Conservation (phyloP, 2,797 vertebrate species). For the Esox lucius region DNA sequence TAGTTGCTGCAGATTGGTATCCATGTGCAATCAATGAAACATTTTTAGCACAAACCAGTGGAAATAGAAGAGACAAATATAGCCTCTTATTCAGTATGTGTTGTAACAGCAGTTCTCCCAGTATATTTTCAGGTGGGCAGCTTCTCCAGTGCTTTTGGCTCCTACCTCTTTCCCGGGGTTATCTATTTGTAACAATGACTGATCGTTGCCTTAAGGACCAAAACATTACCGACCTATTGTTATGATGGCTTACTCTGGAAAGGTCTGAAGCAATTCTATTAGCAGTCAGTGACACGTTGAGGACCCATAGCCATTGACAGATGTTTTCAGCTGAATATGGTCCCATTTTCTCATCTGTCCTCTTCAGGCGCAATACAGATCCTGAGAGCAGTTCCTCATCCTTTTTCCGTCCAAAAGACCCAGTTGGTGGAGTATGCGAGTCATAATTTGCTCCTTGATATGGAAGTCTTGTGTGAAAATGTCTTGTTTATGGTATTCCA, state of each 20-base stretch:
- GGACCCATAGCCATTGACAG: slow-evolving; percentile 18
- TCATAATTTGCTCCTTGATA: not conserved
- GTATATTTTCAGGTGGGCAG: slow-evolving; percentile 36
- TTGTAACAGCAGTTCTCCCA: slow-evolving; percentile 47
- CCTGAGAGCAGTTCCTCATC: not conserved
- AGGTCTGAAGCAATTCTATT: slow-evolving; percentile 39
- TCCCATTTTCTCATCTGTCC: slow-evolving; percentile 26
- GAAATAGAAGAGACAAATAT: not conserved
- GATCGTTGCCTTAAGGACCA: slow-evolving; percentile 38
- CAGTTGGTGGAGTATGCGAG: not conserved
- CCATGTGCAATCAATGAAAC: slow-evolving; percentile 28
- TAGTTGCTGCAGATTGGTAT: slow-evolving; percentile 17
- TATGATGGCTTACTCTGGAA: slow-evolving; percentile 34
- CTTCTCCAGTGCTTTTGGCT: slow-evolving; percentile 28
- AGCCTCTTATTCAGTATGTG: slow-evolving; percentile 18
- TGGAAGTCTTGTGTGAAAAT: not conserved
- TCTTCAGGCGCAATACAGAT: not conserved
- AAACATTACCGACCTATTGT: slow-evolving; percentile 32
- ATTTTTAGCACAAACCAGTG: not conserved
- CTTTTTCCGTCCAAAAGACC: not conserved
- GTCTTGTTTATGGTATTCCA: not conserved
- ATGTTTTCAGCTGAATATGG: slow-evolving; percentile 24
- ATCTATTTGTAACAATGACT: slow-evolving; percentile 54
- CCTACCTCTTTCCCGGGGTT: slow-evolving; percentile 29
- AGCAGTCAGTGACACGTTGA: slow-evolving; percentile 21